These are phyloP conservation scores for Littorina saxatilis DNA, from an alignment of 1,140 invertebrate genomes.

Conservation along the genomic window DNA sequence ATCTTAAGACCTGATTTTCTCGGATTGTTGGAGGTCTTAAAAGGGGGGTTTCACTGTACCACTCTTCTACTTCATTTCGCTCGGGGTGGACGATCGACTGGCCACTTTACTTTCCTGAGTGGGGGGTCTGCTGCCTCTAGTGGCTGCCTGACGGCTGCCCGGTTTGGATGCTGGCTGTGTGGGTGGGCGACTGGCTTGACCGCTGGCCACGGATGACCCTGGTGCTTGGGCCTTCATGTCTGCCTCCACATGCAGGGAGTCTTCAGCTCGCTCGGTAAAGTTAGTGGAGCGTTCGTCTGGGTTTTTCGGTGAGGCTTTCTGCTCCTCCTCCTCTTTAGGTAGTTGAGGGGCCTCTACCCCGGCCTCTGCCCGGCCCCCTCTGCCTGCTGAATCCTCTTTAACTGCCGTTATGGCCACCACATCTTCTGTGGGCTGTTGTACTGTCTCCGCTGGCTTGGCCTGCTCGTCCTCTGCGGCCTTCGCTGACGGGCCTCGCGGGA, in stretches of 20 bases:
- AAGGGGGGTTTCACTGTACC: no score
- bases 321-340: no score
- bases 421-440: neutral
- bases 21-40: no score
- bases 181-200: neutral
- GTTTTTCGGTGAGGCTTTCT: no score
- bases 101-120: no score
- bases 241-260: slow-evolving; percentile 1
- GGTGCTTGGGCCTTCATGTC: slow-evolving; percentile 12
- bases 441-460: neutral
- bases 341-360: neutral
- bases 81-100: neutral
- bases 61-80: neutral
- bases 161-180: neutral
- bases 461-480: neutral
- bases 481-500: neutral
- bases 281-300: neutral
- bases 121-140: no score
- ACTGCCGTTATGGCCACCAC: neutral
- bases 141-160: neutral
- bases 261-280: slow-evolving; percentile 13
- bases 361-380: neutral
- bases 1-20: no score
- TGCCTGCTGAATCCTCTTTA: neutral
- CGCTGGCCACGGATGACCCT: neutral